These are phyloP conservation scores for Caenorhabditis plicata DNA, from an alignment of 2,888 invertebrate species.

Conservation along the genomic window DNA sequence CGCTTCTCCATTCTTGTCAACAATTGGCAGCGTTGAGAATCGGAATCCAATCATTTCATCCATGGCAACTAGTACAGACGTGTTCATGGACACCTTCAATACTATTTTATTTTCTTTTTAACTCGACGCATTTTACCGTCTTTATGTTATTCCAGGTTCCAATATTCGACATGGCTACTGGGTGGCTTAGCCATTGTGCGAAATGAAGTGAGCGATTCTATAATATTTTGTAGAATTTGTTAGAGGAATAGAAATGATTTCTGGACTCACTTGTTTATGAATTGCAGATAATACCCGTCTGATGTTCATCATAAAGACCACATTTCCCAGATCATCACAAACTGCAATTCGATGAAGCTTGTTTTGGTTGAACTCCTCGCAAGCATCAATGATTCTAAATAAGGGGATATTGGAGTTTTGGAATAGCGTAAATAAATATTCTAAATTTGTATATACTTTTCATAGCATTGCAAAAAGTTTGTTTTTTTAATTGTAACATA, in stretches of 20 bases:
- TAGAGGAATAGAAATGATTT: not conserved
- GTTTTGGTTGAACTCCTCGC: conserved; percentile 31
- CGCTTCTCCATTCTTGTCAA: conserved; percentile 23
- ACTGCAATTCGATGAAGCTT: conserved; percentile 43
- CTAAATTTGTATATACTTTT: too few relatives aligned
- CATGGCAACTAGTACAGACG: conserved; percentile 27
- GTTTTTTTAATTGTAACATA: too few relatives aligned
- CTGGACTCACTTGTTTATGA: conserved; percentile 49
- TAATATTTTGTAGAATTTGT: conserved; percentile 8
- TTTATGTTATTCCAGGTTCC: conserved; percentile 42
- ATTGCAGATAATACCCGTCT: conserved; percentile 43
- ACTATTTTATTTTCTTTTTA: too few relatives aligned
- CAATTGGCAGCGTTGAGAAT: conserved; percentile 40
- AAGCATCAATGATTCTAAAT: conserved; percentile 38
- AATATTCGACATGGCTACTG: conserved; percentile 32
- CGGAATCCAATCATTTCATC: conserved; percentile 41
- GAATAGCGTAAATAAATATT: too few relatives aligned
- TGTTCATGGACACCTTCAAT: conserved; percentile 6
- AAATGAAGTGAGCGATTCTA: conserved; percentile 45
- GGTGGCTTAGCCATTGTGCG: conserved; percentile 46
- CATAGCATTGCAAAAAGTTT: too few relatives aligned
- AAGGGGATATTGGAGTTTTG: too few relatives aligned
- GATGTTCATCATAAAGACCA: conserved; percentile 38
- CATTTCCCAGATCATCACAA: conserved; percentile 33
- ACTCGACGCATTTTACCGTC: too few relatives aligned